Base-by-base conservation (phyloP, 1,140 invertebrate genomes). In the Neodiprion pinetum region DNA sequence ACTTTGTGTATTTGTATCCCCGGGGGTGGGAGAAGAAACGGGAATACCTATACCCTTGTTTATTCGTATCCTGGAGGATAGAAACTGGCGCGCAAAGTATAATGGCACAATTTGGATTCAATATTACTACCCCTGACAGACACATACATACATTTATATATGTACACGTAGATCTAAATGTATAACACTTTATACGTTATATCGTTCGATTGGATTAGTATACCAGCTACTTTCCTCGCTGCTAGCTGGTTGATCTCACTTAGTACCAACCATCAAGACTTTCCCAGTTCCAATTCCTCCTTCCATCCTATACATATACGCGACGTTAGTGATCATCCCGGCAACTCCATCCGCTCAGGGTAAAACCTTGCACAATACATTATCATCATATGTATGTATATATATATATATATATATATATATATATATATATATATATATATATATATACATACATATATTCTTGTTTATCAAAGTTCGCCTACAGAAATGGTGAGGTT, bases 181-280 rank as follows among this genome's bases (percentile, higher is more conserved):
- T 61, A 40, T 40, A 40, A 40, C 28, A 40, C 28, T 40, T 40
- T 40, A 40, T 40, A 40, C 28, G 28, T 40, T 40, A 61, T 61
- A 14, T 17, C 53, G n/a, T 61, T 17, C 11, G 53, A 61, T 61
- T 61, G 53, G 53, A 61, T 61, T 61, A 14, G 53, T 61, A 61
- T 12, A 40, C 5, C 28, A 40, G 28, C 28, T 40, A 40, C n/a
- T 61, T 61, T 61, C 53, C 53, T 61, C 53, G 53, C 11, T 61
- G 53, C 53, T 61, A 17, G 11, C 11, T 61, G 53, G 7, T 17
- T 61, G 11, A 61, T 61, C n/a, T 9, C 53, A 17, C 53, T 61
- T 61, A 61, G 53, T 61, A 61, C 53, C 53, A 17, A 61, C 53
- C 53, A 61, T 61, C 53, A 61, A 61, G 53, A 61, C 53, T 61